Base-by-base conservation (phyloP, 2,888 invertebrate species). In the Metellina segmentata region DNA sequence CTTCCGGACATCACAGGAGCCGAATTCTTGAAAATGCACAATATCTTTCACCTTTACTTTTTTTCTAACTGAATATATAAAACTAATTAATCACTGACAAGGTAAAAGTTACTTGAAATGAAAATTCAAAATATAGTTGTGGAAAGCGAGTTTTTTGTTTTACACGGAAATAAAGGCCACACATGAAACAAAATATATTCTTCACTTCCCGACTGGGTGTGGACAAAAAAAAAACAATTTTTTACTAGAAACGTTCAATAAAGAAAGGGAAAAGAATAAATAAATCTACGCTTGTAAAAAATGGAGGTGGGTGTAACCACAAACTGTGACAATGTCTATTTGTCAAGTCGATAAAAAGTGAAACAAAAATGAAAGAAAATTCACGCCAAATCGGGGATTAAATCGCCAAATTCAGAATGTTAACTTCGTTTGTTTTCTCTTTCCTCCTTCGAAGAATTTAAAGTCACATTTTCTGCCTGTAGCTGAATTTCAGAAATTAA, bases 401-500 rank as follows among this genome's bases (percentile, higher is more conserved):
- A 87, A 87, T 91, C 91, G 91, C 85, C 81, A 85, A 85, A 90
- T 90, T 90, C 85, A 81, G 86, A 86, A 77, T 91, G 91, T 87
- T 86, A 91, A 81, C 86, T 77, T 19, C 13, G 77, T 52, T 83
- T 89, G 13, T 19, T 75, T 61, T 82, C 9, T 72, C 74, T 81
- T 78, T 83, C 13, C 34, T 49, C 13, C 53, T 16, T 75, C 19
- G 53, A 87, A 20, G 34, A 71, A 90, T 85, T 34, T 69, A 19
- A 61, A 70, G 78, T 72, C 69, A 71, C 72, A 85, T 74, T 74
- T 90, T 85, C n/a, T 48, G 71, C 74, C 74, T n/a, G 52, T 85
- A 71, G 90, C 85, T 69, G 61, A 9, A 51, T 75, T 53, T 85
- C 79, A 90, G 81, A 85, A 85, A 90, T 85, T 85, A 90, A 85